Percentiles rank a stretch among this genome's conserved stretches.
Evolutionary conservation across 2,888 invertebrate species (phyloP).

Genomic region (Lochmaea crataegi): DNA sequence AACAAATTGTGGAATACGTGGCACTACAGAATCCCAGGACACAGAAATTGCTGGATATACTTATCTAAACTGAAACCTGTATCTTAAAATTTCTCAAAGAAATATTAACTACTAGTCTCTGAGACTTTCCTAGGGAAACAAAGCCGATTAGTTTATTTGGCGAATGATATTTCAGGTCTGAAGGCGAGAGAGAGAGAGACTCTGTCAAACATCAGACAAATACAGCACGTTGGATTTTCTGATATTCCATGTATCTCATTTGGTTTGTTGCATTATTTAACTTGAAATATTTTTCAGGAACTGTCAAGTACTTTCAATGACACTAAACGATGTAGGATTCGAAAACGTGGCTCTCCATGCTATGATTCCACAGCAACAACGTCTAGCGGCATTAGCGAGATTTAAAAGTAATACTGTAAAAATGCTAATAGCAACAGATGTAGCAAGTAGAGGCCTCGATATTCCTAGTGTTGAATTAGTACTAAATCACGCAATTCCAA

Average conservation of each 20-base stretch:
- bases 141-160: no score
- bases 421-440: constrained; percentile 96
- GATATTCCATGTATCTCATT: not conserved
- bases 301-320: constrained; percentile 91
- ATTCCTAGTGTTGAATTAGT: constrained; percentile 96
- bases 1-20: no score
- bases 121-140: no score
- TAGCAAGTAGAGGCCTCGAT: constrained; percentile 93
- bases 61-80: no score
- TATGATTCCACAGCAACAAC: constrained; percentile 88
- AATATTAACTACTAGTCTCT: no score
- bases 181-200: no score
- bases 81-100: no score
- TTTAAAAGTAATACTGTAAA: constrained; percentile 91
- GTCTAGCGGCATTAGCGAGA: constrained; percentile 84
- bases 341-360: constrained; percentile 93
- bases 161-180: not conserved
- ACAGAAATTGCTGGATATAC: no score
- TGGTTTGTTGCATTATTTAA: not conserved
- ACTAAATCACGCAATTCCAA: constrained; percentile 93
- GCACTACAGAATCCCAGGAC: no score
- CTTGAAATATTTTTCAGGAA: constrained; percentile 70
- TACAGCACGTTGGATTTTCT: no score
- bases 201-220: no score
- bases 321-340: constrained; percentile 87